Conservation (phyloP, 2,113 vertebrate genomes). For the Gymnarchus niloticus region DNA sequence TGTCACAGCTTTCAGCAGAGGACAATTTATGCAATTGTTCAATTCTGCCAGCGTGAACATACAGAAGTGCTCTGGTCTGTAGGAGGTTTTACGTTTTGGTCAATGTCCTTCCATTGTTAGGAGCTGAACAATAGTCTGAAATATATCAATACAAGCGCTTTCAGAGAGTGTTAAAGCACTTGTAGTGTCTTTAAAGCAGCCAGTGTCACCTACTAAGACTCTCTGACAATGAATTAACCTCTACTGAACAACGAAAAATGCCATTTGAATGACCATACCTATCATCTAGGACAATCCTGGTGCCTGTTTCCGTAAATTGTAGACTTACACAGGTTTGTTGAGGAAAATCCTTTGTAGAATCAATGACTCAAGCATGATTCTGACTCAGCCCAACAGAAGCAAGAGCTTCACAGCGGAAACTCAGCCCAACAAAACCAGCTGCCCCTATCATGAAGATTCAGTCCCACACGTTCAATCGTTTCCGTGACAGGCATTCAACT, state of each 20-base stretch:
- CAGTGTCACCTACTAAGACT: not conserved
- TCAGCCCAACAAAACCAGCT: not conserved
- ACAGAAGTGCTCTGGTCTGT: not conserved
- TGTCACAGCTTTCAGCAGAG: not conserved
- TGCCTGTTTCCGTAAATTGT: not conserved
- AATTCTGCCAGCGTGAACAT: not conserved
- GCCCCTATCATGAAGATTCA: not conserved
- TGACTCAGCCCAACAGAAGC: not conserved
- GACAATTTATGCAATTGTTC: not conserved
- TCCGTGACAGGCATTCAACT: not conserved
- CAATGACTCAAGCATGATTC: not conserved
- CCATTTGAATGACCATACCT: not conserved
- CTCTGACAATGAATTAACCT: constrained; percentile 7
- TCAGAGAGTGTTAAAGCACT: not conserved
- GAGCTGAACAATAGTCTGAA: not conserved
- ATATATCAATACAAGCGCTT: constrained; percentile 9
- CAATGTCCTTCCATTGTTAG: not conserved
- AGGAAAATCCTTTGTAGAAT: not conserved
- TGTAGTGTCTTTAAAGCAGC: not conserved
- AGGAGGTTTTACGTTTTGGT: not conserved
- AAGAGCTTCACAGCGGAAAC: not conserved
- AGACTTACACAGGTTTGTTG: not conserved
- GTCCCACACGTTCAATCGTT: not conserved
- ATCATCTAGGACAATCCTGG: not conserved
- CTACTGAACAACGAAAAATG: not conserved